Base-by-base conservation (phyloP, 2,888 invertebrate species). In the Rotaria sp. region DNA sequence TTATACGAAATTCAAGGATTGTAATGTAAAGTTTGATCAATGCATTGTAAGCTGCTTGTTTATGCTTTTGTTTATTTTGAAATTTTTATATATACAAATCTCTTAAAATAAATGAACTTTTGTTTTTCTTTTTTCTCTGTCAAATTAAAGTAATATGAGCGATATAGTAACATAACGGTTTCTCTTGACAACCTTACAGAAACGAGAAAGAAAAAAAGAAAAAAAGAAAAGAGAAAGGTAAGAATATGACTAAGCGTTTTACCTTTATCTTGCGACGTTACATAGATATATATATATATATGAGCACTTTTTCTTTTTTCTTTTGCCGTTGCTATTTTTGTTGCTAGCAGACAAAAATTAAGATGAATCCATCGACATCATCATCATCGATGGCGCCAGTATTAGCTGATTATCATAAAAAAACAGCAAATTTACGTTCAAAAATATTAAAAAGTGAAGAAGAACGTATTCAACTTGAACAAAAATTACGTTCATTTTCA, bases 381-480 rank as follows among this genome's bases (percentile, higher is more conserved):
- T 67, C 67, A 67, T 35, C 35, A 35, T 30, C 67, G 30, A 5
- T 67, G 35, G 18, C 67, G 15, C 2, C 35, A 35, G 21, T 18
- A 2, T 2, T 30, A 21, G 67, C 67, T 35, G 80, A 80, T 80
- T 80, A 80, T 45, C 80, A 45, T 80, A 80, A 80, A 26, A 24
- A n/a, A n/a, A 26, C n/a, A 13, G n/a, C 45, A 26, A 26, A 10
- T n/a, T 26, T 80, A 80, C 41, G 13, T 80, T 41, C 45, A 1
- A 41, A 45, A 80, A 80, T 80, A 80, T 80, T 80, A n/a, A 80
- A 80, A 80, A 80, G 13, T 80, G 80, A 80, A 80, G 80, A 80
- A 45, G 18, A 41, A 80, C 80, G 80, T 80, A 45, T 80, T 10
- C n/a, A 26, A 80, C 45, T 80, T 26, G 80, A 80, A 10, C 45